These are phyloP conservation scores for Sebastes taczanowskii DNA, from an alignment of 2,797 vertebrate species.

Conservation along the genomic window DNA sequence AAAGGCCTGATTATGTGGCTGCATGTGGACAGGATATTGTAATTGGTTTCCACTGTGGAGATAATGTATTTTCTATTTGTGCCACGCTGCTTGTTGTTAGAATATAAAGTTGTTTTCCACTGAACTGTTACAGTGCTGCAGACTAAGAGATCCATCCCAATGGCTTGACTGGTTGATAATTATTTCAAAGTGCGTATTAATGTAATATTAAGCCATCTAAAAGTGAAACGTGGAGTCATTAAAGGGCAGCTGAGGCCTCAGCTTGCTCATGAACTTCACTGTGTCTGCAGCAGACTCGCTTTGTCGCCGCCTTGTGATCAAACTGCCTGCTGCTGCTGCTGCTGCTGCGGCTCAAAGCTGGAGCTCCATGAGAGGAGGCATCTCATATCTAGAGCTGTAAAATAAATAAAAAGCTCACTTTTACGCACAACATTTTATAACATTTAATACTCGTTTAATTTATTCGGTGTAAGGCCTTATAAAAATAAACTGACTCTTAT, in stretches of 20 bases:
- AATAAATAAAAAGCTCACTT: background rate
- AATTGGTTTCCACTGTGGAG: slow-evolving; percentile 12
- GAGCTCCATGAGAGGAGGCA: background rate
- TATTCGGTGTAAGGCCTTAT: background rate
- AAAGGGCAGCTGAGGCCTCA: slow-evolving; percentile 39
- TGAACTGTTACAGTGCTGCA: background rate
- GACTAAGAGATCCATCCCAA: background rate
- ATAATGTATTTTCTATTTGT: background rate
- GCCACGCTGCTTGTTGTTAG: background rate
- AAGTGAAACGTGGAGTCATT: background rate
- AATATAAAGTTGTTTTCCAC: background rate
- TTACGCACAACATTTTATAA: background rate
- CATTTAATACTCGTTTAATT: background rate
- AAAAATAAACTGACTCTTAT: background rate
- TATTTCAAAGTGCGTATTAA: background rate
- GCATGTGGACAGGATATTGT: slow-evolving; percentile 5
- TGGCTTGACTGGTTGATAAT: background rate
- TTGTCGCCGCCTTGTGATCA: slow-evolving; percentile 83
- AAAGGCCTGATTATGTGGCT: slow-evolving; percentile 29
- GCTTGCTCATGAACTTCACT: background rate
- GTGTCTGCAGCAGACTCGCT: slow-evolving; percentile 30
- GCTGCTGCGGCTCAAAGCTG: background rate
- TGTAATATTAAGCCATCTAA: background rate
- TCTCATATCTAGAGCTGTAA: background rate
- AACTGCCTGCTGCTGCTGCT: slow-evolving; percentile 21